phyloP scores from a whole-genome alignment of 2,888 invertebrate species.

The Andricus quercusramuli region DNA sequence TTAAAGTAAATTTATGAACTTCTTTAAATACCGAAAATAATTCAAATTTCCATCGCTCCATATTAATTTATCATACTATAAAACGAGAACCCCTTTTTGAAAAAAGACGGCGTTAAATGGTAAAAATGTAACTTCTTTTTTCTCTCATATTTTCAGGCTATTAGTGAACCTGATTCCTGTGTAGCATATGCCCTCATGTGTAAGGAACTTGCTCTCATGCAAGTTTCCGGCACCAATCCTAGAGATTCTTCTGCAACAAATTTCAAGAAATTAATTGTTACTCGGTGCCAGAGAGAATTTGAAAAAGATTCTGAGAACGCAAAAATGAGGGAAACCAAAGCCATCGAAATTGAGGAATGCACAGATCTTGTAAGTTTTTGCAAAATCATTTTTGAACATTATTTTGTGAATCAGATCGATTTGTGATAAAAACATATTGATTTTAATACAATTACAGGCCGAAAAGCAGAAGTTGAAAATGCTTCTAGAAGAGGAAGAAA shows the following conservation, averaged over 20 bases:
- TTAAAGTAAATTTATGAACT: too few relatives aligned
- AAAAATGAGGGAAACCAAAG: constrained; percentile 70
- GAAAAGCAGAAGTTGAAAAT: constrained; percentile 87
- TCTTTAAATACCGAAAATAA: too few relatives aligned
- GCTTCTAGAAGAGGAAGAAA: constrained; percentile 87
- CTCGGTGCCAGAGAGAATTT: constrained; percentile 94
- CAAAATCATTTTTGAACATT: too few relatives aligned
- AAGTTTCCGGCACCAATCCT: constrained; percentile 81
- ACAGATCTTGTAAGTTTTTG: constrained; percentile 80
- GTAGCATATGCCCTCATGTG: constrained; percentile 95
- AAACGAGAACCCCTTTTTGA: too few relatives aligned
- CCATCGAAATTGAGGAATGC: constrained; percentile 81
- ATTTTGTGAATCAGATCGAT: too few relatives aligned
- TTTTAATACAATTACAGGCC: too few relatives aligned
- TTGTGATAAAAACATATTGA: too few relatives aligned
- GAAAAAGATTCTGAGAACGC: constrained; percentile 89
- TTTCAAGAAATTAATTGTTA: constrained; percentile 89
- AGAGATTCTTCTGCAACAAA: constrained; percentile 76
- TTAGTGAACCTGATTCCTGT: constrained; percentile 96
- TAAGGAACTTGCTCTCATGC: constrained; percentile 84
- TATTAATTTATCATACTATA: too few relatives aligned
- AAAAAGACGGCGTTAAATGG: too few relatives aligned
- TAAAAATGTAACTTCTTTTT: not conserved
- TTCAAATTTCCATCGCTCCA: too few relatives aligned
- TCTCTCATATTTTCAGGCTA: constrained; percentile 81